Evolutionary conservation across 2,797 vertebrate species (phyloP).

Genomic region (Limnodromus scolopaceus): DNA sequence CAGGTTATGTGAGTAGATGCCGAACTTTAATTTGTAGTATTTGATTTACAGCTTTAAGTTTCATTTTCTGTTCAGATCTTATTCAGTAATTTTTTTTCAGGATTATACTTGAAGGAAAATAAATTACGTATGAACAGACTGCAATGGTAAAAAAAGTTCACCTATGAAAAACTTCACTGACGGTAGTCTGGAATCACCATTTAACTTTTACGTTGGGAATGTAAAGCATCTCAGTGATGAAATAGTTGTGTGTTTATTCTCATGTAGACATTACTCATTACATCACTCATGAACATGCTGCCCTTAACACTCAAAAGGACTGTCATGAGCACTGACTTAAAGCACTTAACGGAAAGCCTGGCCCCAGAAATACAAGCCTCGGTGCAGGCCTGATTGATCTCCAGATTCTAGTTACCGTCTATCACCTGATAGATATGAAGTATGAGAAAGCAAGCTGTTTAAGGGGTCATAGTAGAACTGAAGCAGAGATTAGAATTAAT

Average conservation of each 20-base stretch:
- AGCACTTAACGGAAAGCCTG: slow-evolving; percentile 8
- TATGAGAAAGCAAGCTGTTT: not conserved
- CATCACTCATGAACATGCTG: not conserved
- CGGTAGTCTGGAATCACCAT: not conserved
- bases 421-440: not conserved
- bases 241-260: not conserved
- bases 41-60: not conserved
- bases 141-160: not conserved
- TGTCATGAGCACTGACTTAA: not conserved
- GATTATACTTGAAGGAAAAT: not conserved
- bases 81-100: not conserved
- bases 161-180: not conserved
- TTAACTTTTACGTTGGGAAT: not conserved
- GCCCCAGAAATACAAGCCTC: not conserved
- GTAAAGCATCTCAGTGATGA: not conserved
- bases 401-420: not conserved
- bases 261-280: not conserved
- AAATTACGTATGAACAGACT: not conserved
- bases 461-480: not conserved
- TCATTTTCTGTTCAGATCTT: not conserved
- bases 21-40: not conserved
- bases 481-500: slow-evolving; percentile 3
- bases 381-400: not conserved
- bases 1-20: not conserved
- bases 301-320: not conserved